Conservation (phyloP, 2,797 vertebrate genomes). For the Etheostoma perlongum region DNA sequence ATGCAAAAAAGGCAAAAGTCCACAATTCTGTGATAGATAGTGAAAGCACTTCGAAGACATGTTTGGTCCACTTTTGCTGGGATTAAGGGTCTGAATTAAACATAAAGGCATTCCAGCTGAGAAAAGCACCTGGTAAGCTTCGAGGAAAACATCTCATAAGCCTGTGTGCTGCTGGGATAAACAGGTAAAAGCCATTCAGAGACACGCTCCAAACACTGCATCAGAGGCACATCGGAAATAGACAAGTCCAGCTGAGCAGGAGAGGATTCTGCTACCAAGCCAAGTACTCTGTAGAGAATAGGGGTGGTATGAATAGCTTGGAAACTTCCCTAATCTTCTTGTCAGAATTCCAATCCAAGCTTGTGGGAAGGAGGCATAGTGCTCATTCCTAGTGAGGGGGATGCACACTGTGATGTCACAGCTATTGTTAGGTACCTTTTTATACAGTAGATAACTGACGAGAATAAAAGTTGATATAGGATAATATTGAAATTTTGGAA, state of each 20-base stretch:
- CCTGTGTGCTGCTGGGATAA: constrained; percentile 82
- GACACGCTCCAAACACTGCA: constrained; percentile 77
- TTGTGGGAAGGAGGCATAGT: constrained; percentile 63
- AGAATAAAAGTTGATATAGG: not conserved
- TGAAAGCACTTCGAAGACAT: constrained; percentile 66
- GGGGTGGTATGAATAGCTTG: constrained; percentile 72
- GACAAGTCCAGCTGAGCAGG: constrained; percentile 73
- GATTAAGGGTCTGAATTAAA: constrained; percentile 82
- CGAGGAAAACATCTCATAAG: constrained; percentile 82
- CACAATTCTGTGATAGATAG: constrained; percentile 45
- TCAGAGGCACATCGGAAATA: constrained; percentile 80
- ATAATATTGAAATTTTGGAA: not conserved
- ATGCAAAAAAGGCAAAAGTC: constrained; percentile 35
- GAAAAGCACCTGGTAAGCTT: constrained; percentile 81
- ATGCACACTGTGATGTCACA: constrained; percentile 48
- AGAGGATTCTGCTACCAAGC: constrained; percentile 70
- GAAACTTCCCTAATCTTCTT: constrained; percentile 84
- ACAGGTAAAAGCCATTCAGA: constrained; percentile 84
- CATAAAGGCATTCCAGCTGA: constrained; percentile 75
- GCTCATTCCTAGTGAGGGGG: constrained; percentile 70
- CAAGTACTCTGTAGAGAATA: constrained; percentile 67
- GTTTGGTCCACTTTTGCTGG: constrained; percentile 76
- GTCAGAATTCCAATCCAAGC: constrained; percentile 73
- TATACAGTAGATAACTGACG: constrained; percentile 5
- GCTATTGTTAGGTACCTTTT: constrained; percentile 44